phyloP scores from a whole-genome alignment of 2,113 vertebrate species.

The Grallaria varia region DNA sequence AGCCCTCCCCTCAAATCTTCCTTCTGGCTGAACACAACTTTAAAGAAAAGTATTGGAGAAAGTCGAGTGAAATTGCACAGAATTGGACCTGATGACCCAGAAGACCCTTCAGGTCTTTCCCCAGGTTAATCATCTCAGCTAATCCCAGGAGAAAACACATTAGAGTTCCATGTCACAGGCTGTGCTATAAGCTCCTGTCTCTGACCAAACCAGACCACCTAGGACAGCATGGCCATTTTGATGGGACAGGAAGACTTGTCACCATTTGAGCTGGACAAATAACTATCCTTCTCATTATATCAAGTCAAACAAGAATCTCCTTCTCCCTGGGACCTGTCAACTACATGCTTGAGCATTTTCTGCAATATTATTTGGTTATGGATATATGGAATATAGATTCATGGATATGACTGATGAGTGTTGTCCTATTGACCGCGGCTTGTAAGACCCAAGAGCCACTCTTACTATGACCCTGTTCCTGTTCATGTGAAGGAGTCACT shows the following conservation, averaged over 20 bases:
- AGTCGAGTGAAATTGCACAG: background rate
- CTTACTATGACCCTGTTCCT: background rate
- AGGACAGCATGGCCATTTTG: background rate
- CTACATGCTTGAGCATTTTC: background rate
- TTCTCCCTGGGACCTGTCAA: background rate
- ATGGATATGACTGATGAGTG: rapidly evolving
- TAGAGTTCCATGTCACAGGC: rapidly evolving
- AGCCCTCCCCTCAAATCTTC: background rate
- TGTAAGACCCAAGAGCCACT: background rate
- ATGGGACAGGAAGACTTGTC: background rate
- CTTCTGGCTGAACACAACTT: background rate
- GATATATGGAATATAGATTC: too few species aligned
- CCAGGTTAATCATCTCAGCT: background rate
- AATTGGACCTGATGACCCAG: background rate
- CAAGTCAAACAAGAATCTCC: background rate
- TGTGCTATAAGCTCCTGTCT: background rate
- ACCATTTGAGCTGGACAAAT: background rate
- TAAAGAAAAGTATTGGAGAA: background rate
- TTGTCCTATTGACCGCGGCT: background rate
- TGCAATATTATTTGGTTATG: background rate
- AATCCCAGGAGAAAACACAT: background rate
- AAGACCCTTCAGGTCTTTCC: background rate
- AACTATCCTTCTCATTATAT: background rate
- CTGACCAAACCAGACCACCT: background rate
- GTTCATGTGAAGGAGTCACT: background rate